Conservation (phyloP, 2,797 vertebrate species). For the Pipistrellus nathusii region DNA sequence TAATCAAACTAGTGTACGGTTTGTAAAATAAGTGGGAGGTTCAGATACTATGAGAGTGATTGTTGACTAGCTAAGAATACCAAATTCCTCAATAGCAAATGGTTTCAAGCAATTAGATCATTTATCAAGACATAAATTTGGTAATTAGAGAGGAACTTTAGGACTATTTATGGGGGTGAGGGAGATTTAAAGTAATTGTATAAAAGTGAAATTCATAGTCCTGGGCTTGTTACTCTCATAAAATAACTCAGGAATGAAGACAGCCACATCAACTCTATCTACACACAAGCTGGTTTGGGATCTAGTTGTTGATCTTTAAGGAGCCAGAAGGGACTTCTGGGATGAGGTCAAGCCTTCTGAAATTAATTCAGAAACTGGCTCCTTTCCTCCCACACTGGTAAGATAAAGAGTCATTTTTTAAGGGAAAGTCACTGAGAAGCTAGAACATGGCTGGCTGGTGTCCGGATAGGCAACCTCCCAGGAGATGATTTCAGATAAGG, state of each 20-base stretch:
- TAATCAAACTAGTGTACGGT: constrained; percentile 44
- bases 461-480: not conserved
- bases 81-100: constrained; percentile 59
- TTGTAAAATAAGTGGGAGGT: constrained; percentile 60
- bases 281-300: not conserved
- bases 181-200: constrained; percentile 56
- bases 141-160: constrained; percentile 63
- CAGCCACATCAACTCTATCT: not conserved
- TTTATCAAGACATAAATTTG: constrained; percentile 71
- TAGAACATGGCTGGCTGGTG: not conserved
- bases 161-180: not conserved
- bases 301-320: not conserved
- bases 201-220: constrained; percentile 66
- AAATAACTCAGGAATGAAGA: not conserved
- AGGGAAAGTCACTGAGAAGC: constrained; percentile 16
- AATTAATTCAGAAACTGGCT: constrained; percentile 41
- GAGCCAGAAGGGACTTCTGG: not conserved
- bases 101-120: constrained; percentile 58
- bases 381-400: not conserved
- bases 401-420: constrained; percentile 52
- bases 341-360: not conserved
- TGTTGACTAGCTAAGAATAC: constrained; percentile 59
- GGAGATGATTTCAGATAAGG: not conserved
- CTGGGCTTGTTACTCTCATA: not conserved
- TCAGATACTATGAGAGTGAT: constrained; percentile 48